Percentiles rank a stretch among this genome's conserved stretches.
Conservation (phyloP, 1,140 invertebrate species). For the Ceratosolen fusciceps region DNA sequence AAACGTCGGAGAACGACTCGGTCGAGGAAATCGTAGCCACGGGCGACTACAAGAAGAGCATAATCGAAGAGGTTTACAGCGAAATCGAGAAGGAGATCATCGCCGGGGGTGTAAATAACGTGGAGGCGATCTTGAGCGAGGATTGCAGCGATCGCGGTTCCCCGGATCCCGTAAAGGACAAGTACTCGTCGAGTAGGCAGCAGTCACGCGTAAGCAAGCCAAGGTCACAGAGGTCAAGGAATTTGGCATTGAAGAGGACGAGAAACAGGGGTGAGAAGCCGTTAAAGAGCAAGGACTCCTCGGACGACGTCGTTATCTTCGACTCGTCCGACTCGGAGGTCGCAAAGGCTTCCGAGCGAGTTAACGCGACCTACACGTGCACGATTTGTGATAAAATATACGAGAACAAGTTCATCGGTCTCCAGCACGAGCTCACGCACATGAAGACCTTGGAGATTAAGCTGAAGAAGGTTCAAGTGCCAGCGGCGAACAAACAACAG, state of each 20-base stretch:
- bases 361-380: conserved; percentile 53
- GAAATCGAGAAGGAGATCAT: not conserved
- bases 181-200: not conserved
- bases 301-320: conserved; percentile 8
- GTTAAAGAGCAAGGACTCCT: not conserved
- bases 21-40: conserved; percentile 7
- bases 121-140: not conserved
- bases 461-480: conserved; percentile 53
- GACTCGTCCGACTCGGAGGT: conserved; percentile 30
- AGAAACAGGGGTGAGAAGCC: too few relatives aligned
- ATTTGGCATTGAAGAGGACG: not conserved
- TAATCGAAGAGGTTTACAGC: not conserved
- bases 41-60: not conserved
- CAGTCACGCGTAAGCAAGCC: not conserved
- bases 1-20: not conserved
- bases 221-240: conserved; percentile 3
- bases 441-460: conserved; percentile 60
- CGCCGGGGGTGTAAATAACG: not conserved
- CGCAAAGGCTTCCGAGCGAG: not conserved
- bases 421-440: conserved; percentile 61
- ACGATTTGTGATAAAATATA: conserved; percentile 58
- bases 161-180: not conserved
- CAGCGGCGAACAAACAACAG: conserved; percentile 7
- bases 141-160: not conserved
- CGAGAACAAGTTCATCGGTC: conserved; percentile 56